Percentiles rank a stretch among this genome's conserved stretches.
Evolutionary conservation across 1,140 invertebrate species (phyloP).

Genomic region (Metaphire vulgaris): DNA sequence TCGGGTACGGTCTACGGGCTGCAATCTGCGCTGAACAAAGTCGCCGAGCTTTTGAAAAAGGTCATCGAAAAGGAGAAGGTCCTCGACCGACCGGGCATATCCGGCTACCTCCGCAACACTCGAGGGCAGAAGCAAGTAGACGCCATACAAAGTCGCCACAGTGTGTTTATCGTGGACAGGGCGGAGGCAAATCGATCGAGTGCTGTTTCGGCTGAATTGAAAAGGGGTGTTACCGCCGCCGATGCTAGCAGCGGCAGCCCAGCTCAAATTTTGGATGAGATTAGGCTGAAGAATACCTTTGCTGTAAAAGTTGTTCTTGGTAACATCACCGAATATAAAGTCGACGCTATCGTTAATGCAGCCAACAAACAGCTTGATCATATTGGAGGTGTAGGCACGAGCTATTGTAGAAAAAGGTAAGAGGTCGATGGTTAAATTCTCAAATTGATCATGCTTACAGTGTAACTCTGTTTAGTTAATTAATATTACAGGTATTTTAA

Average conservation of each 20-base stretch:
- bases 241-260: neutral
- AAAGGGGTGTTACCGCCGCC: neutral
- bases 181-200: neutral
- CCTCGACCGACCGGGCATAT: neutral
- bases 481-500: too few relatives aligned
- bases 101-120: neutral
- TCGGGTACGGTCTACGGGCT: neutral
- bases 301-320: conserved; percentile 49
- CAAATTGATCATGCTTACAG: neutral
- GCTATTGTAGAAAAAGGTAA: conserved; percentile 58
- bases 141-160: neutral
- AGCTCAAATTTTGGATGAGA: neutral
- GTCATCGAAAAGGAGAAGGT: neutral
- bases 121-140: neutral
- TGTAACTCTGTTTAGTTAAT: too few relatives aligned
- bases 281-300: neutral
- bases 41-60: neutral
- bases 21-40: neutral
- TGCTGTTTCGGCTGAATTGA: neutral
- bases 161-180: neutral
- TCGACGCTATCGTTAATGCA: conserved; percentile 85
- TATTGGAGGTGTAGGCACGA: conserved; percentile 74
- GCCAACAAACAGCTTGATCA: conserved; percentile 69
- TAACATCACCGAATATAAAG: conserved; percentile 74
- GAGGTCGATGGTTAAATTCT: neutral